phyloP scores from a whole-genome alignment of 2,888 invertebrate species.

The Dolichomitus sp. region DNA sequence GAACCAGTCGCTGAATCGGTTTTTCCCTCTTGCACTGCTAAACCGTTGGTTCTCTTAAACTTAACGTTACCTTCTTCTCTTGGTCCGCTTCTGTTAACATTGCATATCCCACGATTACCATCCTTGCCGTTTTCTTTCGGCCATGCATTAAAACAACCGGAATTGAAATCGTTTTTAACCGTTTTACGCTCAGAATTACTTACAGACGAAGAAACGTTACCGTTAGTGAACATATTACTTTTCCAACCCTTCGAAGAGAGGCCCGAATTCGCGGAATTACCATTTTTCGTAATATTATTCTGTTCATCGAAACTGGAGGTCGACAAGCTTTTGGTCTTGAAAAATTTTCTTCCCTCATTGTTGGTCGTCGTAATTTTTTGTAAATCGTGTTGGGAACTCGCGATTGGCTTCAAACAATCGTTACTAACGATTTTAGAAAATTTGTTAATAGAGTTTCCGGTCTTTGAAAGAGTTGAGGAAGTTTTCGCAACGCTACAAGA shows the following conservation, averaged over 20 bases:
- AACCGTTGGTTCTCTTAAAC: constrained; percentile 41
- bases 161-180: constrained; percentile 44
- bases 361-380: not conserved
- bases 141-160: constrained; percentile 43
- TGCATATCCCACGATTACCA: constrained; percentile 56
- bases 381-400: not conserved
- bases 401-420: constrained; percentile 6
- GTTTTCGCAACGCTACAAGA: not conserved
- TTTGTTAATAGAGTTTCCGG: not conserved
- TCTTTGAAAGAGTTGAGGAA: not conserved
- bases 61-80: constrained; percentile 66
- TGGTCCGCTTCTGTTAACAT: constrained; percentile 72
- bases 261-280: constrained; percentile 28
- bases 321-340: constrained; percentile 78
- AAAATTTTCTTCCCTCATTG: constrained; percentile 75
- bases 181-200: constrained; percentile 67
- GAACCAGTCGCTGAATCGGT: constrained; percentile 48
- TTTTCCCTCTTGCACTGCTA: constrained; percentile 53
- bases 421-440: constrained; percentile 27
- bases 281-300: constrained; percentile 19
- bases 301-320: constrained; percentile 72
- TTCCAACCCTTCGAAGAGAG: constrained; percentile 40
- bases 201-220: constrained; percentile 66
- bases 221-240: constrained; percentile 36
- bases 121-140: constrained; percentile 46